Conservation (phyloP, 2,888 invertebrate species). For the Chrysina gloriosa region DNA sequence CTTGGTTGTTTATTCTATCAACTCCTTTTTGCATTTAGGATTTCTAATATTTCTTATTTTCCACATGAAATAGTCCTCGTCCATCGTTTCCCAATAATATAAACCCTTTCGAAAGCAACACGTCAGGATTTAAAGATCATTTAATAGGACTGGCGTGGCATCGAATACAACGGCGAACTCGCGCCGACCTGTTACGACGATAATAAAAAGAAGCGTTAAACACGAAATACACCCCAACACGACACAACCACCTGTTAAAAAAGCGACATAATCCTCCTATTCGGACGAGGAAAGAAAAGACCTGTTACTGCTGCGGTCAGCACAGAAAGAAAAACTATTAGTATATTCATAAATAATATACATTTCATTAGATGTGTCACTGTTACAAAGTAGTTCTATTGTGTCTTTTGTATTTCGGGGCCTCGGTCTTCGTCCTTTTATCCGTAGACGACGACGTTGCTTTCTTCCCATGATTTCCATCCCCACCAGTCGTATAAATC, state of each 20-base stretch:
- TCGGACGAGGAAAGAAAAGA: slow-evolving; percentile 5
- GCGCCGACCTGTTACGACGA: neutral
- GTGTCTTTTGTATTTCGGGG: slow-evolving; percentile 50
- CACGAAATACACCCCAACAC: neutral
- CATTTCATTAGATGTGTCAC: slow-evolving; percentile 61
- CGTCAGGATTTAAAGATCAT: too few relatives aligned
- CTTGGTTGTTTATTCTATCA: too few relatives aligned
- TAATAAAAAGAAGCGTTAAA: neutral
- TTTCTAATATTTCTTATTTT: too few relatives aligned
- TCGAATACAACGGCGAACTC: neutral
- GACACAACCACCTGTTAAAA: neutral
- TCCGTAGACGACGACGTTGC: neutral
- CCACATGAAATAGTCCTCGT: too few relatives aligned
- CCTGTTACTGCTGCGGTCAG: slow-evolving; percentile 7
- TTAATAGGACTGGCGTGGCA: too few relatives aligned
- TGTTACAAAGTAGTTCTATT: slow-evolving; percentile 59
- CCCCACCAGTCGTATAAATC: neutral
- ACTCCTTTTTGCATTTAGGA: too few relatives aligned
- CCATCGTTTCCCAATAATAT: too few relatives aligned
- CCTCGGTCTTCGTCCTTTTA: slow-evolving; percentile 9
- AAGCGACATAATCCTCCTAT: neutral
- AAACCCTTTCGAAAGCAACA: too few relatives aligned
- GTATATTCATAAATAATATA: slow-evolving; percentile 57
- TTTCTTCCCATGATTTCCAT: neutral
- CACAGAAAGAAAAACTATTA: slow-evolving; percentile 47